phyloP scores from a whole-genome alignment of 2,113 vertebrate species.

The Syngnathus typhle region DNA sequence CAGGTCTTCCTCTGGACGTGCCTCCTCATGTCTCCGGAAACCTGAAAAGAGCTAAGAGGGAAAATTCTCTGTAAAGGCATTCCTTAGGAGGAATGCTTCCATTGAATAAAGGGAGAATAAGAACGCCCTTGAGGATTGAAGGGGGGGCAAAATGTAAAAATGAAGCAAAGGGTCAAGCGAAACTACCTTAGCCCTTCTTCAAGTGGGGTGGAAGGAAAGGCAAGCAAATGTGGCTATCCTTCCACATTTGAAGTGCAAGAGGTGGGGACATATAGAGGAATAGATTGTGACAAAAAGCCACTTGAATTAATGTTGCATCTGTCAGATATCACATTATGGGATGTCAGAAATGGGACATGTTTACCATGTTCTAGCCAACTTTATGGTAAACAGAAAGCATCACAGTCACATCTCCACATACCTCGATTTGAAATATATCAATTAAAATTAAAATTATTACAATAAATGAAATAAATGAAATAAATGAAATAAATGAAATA shows the following conservation, averaged over 20 bases:
- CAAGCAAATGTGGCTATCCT: conserved; percentile 48
- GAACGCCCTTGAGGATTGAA: conserved; percentile 35
- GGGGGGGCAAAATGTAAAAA: conserved; percentile 17
- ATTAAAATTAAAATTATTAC: too few species aligned
- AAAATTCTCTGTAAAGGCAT: conserved; percentile 48
- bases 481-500: too few species aligned
- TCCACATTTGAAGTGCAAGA: conserved; percentile 28
- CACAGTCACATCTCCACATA: too few species aligned
- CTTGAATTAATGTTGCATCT: conserved; percentile 21
- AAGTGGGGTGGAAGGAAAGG: conserved; percentile 38
- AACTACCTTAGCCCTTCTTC: conserved; percentile 55
- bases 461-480: too few species aligned
- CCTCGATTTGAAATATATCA: too few species aligned
- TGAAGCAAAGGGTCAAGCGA: conserved; percentile 51
- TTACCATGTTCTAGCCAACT: too few species aligned
- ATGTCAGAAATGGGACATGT: not conserved
- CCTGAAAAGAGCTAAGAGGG: conserved; percentile 46
- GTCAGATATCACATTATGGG: conserved; percentile 15
- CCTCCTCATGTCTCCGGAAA: conserved; percentile 56
- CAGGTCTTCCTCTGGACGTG: conserved; percentile 47
- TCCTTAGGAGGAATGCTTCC: conserved; percentile 43
- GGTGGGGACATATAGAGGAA: too few species aligned
- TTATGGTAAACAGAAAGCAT: too few species aligned
- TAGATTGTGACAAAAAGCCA: conserved; percentile 33
- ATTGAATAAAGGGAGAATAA: conserved; percentile 42